phyloP scores from a whole-genome alignment of 23 tunicate species.

The Pegea sp. region DNA sequence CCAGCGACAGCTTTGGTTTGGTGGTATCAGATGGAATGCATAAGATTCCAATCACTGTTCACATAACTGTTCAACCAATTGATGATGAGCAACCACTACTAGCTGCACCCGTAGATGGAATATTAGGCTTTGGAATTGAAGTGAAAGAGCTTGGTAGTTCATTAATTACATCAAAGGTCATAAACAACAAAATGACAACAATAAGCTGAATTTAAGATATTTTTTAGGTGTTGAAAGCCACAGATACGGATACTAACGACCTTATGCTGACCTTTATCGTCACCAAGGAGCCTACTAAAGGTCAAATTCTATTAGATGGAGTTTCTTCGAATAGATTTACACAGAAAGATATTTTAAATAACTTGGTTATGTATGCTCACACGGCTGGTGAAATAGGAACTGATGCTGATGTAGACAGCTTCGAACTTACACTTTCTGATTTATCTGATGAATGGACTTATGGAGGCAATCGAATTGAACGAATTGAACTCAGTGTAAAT shows the following conservation, averaged over 20 bases:
- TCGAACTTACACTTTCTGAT: slow-evolving; percentile 52
- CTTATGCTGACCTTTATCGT: slow-evolving; percentile 47
- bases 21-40: slow-evolving; percentile 95
- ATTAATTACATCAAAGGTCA: slow-evolving; percentile 41
- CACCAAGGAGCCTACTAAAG: slow-evolving; percentile 39
- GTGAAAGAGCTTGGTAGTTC: slow-evolving; percentile 43
- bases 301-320: slow-evolving; percentile 32
- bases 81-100: slow-evolving; percentile 73
- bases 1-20: slow-evolving; percentile 29
- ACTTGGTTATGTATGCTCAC: slow-evolving; percentile 53
- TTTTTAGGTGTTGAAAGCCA: neutral
- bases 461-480: slow-evolving; percentile 52
- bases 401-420: slow-evolving; percentile 35
- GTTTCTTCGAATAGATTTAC: slow-evolving; percentile 33
- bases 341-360: slow-evolving; percentile 45
- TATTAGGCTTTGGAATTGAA: slow-evolving; percentile 29
- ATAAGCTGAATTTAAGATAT: neutral
- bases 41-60: slow-evolving; percentile 63
- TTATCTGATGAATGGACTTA: slow-evolving; percentile 71
- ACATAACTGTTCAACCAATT: slow-evolving; percentile 31
- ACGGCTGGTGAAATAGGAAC: slow-evolving; percentile 77
- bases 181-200: neutral
- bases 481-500: slow-evolving; percentile 29
- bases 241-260: slow-evolving; percentile 64
- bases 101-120: slow-evolving; percentile 40